These are phyloP conservation scores for Astyanax mexicanus DNA, from an alignment of 2,797 vertebrate genomes.

Conservation along the genomic window DNA sequence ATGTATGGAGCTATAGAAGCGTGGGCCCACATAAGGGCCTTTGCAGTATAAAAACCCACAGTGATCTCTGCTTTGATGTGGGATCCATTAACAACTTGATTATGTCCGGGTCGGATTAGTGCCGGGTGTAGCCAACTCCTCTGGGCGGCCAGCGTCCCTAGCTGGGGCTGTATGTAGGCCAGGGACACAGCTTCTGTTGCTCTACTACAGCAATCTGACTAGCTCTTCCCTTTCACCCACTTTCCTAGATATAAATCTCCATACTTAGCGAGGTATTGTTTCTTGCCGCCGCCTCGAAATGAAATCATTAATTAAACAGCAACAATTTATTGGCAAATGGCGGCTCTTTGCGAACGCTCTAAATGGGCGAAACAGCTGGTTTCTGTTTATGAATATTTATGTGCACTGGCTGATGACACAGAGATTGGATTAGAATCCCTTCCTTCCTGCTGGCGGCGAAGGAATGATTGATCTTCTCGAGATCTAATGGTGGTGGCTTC, in stretches of 20 bases:
- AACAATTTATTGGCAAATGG: slow-evolving; percentile 73
- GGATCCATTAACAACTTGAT: slow-evolving; percentile 77
- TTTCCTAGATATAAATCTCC: slow-evolving; percentile 51
- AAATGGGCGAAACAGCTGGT: slow-evolving; percentile 81
- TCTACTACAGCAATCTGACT: slow-evolving; percentile 38
- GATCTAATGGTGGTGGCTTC: slow-evolving; percentile 61
- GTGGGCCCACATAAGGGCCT: background rate
- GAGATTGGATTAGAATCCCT: slow-evolving; percentile 66
- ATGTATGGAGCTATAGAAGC: background rate
- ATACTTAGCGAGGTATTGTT: slow-evolving; percentile 58
- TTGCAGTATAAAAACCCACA: background rate
- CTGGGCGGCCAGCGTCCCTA: slow-evolving; percentile 27
- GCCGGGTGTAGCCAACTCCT: slow-evolving; percentile 29
- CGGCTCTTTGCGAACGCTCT: slow-evolving; percentile 66
- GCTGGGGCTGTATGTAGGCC: slow-evolving; percentile 35
- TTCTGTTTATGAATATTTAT: slow-evolving; percentile 82
- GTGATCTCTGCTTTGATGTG: slow-evolving; percentile 53
- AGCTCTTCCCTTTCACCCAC: slow-evolving; percentile 45
- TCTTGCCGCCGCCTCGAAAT: slow-evolving; percentile 43
- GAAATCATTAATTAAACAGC: slow-evolving; percentile 68
- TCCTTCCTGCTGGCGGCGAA: slow-evolving; percentile 1
- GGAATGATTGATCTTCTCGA: slow-evolving; percentile 60
- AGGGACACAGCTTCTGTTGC: slow-evolving; percentile 13
- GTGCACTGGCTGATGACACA: slow-evolving; percentile 65
- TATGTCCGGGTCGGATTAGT: slow-evolving; percentile 60